phyloP scores from a whole-genome alignment of 2,888 invertebrate genomes.

The Tupiocoris notatus region DNA sequence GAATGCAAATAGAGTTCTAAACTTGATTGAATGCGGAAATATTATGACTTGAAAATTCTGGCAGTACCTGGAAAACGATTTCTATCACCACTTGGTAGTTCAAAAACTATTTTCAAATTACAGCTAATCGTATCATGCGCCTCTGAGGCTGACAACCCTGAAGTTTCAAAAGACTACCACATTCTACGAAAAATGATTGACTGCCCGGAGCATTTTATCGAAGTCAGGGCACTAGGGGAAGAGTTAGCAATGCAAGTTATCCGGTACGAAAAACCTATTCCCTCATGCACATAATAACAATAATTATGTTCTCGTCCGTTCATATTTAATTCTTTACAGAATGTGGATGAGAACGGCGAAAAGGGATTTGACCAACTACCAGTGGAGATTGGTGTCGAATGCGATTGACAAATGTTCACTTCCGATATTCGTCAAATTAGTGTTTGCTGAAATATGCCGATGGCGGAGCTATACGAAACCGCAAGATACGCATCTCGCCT shows the following conservation, averaged over 20 bases:
- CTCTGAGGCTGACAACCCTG: conserved; percentile 79
- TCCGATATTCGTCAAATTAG: conserved; percentile 95
- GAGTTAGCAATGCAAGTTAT: conserved; percentile 91
- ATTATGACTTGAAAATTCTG: too few relatives aligned
- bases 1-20: too few relatives aligned
- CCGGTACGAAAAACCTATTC: too few relatives aligned
- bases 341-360: conserved; percentile 91
- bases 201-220: conserved; percentile 81
- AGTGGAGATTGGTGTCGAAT: conserved; percentile 91
- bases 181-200: conserved; percentile 85
- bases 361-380: conserved; percentile 85
- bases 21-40: too few relatives aligned
- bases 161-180: conserved; percentile 83
- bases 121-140: conserved; percentile 90
- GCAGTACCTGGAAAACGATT: too few relatives aligned
- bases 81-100: too few relatives aligned
- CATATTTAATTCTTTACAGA: conserved; percentile 56
- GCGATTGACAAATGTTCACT: conserved; percentile 90
- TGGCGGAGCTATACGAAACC: conserved; percentile 97
- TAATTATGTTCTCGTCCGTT: too few relatives aligned
- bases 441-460: conserved; percentile 94
- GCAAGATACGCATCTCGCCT: conserved; percentile 87
- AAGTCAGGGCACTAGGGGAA: conserved; percentile 86
- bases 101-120: too few relatives aligned
- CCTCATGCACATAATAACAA: too few relatives aligned